Conservation (phyloP, 2,113 vertebrate genomes). For the Oncorhynchus gorbuscha region DNA sequence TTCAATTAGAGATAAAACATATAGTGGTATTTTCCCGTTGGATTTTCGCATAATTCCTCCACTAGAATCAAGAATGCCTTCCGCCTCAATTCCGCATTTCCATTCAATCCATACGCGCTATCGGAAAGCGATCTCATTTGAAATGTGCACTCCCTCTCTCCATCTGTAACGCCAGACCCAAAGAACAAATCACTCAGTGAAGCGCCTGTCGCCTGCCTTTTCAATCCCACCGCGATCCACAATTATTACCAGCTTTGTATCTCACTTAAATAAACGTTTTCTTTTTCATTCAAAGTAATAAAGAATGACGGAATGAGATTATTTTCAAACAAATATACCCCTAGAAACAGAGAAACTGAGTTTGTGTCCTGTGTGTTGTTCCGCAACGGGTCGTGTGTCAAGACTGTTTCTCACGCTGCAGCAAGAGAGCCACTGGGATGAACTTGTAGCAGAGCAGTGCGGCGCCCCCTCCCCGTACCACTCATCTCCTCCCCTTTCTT, state of each 20-base stretch:
- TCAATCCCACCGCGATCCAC: constrained; percentile 13
- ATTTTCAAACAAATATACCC: neutral
- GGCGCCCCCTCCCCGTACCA: constrained; percentile 8
- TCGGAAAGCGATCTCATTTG: constrained; percentile 20
- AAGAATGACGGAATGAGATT: constrained; percentile 2
- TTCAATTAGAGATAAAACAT: neutral
- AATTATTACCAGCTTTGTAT: constrained; percentile 21
- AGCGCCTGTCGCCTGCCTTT: constrained; percentile 23
- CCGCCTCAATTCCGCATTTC: constrained; percentile 36
- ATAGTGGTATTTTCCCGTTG: constrained; percentile 3
- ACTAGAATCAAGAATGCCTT: constrained; percentile 38
- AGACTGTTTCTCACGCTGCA: constrained; percentile 36
- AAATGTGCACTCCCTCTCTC: constrained; percentile 38
- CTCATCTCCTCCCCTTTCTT: constrained; percentile 2
- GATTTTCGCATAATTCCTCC: constrained; percentile 35
- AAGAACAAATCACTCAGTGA: constrained; percentile 32
- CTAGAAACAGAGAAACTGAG: constrained; percentile 14
- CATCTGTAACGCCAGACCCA: constrained; percentile 39
- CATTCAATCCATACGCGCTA: constrained; percentile 34
- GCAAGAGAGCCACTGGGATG: constrained; percentile 39
- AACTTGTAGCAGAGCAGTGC: constrained; percentile 59
- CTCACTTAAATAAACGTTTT: neutral
- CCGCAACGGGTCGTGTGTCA: constrained; percentile 15
- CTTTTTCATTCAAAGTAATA: neutral
- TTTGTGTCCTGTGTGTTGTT: constrained; percentile 24